phyloP scores from a whole-genome alignment of 2,888 invertebrate genomes.

The Cephonodes hylas region DNA sequence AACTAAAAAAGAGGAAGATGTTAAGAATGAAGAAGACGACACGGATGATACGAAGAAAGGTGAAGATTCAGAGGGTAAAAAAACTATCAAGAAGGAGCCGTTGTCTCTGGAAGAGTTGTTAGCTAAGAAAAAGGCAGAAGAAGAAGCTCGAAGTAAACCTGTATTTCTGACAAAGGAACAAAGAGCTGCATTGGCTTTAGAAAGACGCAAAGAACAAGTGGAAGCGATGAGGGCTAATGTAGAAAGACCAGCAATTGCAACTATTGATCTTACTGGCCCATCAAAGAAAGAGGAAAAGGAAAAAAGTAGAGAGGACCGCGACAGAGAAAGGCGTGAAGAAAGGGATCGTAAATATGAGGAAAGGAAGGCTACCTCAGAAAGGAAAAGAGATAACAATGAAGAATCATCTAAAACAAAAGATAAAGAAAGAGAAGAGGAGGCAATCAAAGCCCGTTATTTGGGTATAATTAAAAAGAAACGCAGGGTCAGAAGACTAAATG shows the following conservation, averaged over 20 bases:
- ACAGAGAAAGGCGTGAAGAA: conserved; percentile 83
- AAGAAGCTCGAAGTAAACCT: conserved; percentile 96
- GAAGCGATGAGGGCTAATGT: conserved; percentile 87
- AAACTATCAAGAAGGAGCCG: conserved; percentile 85
- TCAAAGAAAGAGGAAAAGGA: conserved; percentile 72
- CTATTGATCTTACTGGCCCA: conserved; percentile 75
- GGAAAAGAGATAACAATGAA: conserved; percentile 76
- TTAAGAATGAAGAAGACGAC: conserved; percentile 60
- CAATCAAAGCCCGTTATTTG: conserved; percentile 96
- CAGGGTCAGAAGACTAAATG: conserved; percentile 95
- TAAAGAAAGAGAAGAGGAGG: conserved; percentile 95
- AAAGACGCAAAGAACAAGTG: conserved; percentile 93
- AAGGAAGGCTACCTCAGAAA: conserved; percentile 73
- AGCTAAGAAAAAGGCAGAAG: conserved; percentile 97
- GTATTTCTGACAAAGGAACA: conserved; percentile 98
- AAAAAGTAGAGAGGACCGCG: conserved; percentile 66
- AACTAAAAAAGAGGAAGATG: conserved; percentile 55
- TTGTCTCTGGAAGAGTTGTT: conserved; percentile 97
- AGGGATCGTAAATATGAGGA: conserved; percentile 76
- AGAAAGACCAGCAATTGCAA: conserved; percentile 69
- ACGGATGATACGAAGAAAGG: conserved; percentile 60
- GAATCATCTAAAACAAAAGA: conserved; percentile 85
- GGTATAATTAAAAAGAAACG: conserved; percentile 96
- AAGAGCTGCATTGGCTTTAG: conserved; percentile 93
- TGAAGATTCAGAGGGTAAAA: conserved; percentile 42